Evolutionary conservation across 1,140 invertebrate genomes (phyloP), one percentile per base, ranked within the genome.

Genomic region (Drosophila grimshawi): DNA sequence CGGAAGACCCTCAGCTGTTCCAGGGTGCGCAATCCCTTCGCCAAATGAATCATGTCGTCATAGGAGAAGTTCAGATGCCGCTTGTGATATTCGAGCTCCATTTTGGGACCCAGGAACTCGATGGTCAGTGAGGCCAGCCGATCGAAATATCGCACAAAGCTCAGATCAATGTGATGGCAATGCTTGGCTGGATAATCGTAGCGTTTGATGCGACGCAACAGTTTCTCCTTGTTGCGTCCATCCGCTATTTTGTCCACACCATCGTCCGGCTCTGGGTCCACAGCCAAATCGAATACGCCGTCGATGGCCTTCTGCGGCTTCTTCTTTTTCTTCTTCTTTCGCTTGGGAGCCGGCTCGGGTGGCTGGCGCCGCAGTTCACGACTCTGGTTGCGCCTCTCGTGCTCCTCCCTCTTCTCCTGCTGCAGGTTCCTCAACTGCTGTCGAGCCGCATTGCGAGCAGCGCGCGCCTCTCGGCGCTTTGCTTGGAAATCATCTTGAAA

Each of bases 131-230:
- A 60, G 4, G 64, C 65, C 8, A 92, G 37, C 5, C 74, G 62
- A 2, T 76, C 61, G 27, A 92, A 92, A 46, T 74, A 77, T 0
- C 85, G 68, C 5, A 92, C 39, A 27, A 92, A 91, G 11, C 85
- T 68, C 0, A 92, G 63, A 48, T 91, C 75, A 0, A 92, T 62
- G 59, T 92, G 90, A 41, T 74, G 66, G 30, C 90, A 92, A 29
- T 83, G 64, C 11, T 90, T 65, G 11, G 74, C 39, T 0, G 85
- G 81, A 57, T 83, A 92, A 35, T 83, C 60, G 4, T 71, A 75
- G 2, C 49, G 29, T 6, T 69, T 73, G 0, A 71, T 1, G 6
- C 56, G 55, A 4, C 48, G 33, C 10, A 92, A 7, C 5, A 67
- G 33, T 2, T 70, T 65, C 5, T 56, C 37, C 48, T 75, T 81